Evolutionary conservation across 2,888 invertebrate species (phyloP).

Genomic region (Tholera decimalis): DNA sequence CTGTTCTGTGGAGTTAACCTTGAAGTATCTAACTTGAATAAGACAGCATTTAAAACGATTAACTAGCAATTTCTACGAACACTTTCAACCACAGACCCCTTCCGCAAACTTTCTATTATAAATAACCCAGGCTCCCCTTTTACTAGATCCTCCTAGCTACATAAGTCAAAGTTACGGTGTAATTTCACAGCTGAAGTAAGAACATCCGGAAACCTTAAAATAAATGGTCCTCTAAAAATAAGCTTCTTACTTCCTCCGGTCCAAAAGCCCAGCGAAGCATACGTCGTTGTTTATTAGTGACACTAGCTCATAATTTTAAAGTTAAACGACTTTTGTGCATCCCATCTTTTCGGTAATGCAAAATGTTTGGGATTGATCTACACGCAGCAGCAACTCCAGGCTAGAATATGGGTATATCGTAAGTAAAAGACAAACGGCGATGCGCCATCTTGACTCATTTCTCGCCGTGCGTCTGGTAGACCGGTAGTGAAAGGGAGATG

Average conservation of each 20-base stretch:
- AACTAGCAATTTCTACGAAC: not conserved
- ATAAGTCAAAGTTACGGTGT: slow-evolving; percentile 45
- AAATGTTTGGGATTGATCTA: not conserved
- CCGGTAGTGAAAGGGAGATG: too few species aligned
- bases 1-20: not conserved
- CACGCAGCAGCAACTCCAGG: too few species aligned
- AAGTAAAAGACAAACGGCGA: too few species aligned
- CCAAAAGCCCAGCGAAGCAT: slow-evolving; percentile 34
- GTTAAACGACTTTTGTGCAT: slow-evolving; percentile 8
- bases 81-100: not conserved
- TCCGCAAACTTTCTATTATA: slow-evolving; percentile 1
- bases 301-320: slow-evolving; percentile 30
- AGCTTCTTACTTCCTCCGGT: slow-evolving; percentile 34
- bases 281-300: slow-evolving; percentile 41
- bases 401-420: too few species aligned
- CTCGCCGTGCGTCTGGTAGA: too few species aligned
- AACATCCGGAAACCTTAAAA: slow-evolving; percentile 24
- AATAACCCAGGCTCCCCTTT: not conserved
- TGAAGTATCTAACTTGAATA: not conserved
- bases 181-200: slow-evolving; percentile 52
- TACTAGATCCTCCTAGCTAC: slow-evolving; percentile 20
- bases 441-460: too few species aligned
- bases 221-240: slow-evolving; percentile 45
- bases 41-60: too few species aligned
- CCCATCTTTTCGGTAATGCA: too few species aligned